Conservation (phyloP, 35 echinoderm and acorn worm genomes). For the Ophioderma brevispina region DNA sequence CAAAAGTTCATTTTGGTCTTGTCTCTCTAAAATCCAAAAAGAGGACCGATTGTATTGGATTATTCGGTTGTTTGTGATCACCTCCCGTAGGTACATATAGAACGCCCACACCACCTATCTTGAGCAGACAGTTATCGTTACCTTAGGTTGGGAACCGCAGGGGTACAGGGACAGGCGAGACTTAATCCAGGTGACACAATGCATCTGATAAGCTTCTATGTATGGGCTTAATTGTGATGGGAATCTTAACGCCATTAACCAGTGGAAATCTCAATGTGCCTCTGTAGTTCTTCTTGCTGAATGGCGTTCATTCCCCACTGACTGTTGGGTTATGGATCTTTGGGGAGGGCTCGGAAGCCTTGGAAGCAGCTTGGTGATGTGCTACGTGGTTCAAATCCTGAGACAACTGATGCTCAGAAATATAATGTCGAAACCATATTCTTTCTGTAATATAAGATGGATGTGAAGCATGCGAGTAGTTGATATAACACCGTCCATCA, state of each 20-base stretch:
- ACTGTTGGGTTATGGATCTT: background rate
- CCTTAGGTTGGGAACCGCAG: background rate
- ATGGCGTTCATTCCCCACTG: background rate
- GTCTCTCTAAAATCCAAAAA: background rate
- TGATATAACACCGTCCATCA: background rate
- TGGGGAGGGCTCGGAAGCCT: background rate
- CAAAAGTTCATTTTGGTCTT: background rate
- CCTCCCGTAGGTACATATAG: background rate
- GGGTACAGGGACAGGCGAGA: background rate
- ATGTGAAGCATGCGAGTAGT: background rate
- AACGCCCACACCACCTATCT: background rate
- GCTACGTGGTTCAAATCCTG: background rate
- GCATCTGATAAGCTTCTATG: background rate
- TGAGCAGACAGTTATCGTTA: background rate
- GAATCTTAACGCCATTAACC: background rate
- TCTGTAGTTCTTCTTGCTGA: background rate
- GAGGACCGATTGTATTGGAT: background rate
- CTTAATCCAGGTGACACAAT: background rate
- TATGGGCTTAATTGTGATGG: background rate
- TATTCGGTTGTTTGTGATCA: background rate
- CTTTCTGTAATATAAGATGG: background rate
- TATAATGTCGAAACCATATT: background rate
- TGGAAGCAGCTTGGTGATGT: background rate
- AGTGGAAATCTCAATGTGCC: background rate
- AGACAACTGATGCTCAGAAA: background rate